Conservation (phyloP, 2,113 vertebrate species). For the Lonchura striata region DNA sequence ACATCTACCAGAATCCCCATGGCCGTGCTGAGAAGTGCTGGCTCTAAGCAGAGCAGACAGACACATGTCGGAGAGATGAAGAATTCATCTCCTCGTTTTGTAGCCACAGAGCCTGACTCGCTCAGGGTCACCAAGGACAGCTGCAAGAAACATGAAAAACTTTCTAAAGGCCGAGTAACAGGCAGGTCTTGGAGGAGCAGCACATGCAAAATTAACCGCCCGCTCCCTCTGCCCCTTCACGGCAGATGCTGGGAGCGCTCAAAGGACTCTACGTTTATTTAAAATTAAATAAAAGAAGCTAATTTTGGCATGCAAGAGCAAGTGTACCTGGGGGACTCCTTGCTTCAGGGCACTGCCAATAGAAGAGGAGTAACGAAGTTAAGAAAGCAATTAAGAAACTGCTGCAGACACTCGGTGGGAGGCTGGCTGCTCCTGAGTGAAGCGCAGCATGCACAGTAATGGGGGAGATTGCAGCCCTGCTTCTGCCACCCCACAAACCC, state of each 20-base stretch:
- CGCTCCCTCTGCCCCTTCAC: not conserved
- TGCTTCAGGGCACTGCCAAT: conserved; percentile 32
- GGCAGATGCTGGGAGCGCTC: conserved; percentile 16
- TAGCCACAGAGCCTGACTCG: not conserved
- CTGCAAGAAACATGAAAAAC: not conserved
- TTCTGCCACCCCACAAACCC: not conserved
- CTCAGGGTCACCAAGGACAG: not conserved
- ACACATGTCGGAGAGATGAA: not conserved
- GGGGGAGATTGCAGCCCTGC: not conserved
- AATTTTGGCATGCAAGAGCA: conserved; percentile 30
- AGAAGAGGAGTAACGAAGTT: conserved; percentile 18
- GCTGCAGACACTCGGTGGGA: not conserved
- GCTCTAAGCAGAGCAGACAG: not conserved
- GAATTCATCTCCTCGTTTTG: not conserved
- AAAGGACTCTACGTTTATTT: not conserved
- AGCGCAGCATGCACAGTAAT: fast-evolving
- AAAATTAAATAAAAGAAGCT: conserved; percentile 57
- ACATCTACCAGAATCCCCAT: fast-evolving
- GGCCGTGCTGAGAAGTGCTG: not conserved
- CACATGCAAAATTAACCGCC: not conserved
- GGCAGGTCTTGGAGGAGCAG: not conserved
- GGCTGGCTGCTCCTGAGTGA: not conserved
- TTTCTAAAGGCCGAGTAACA: not conserved
- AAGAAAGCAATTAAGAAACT: conserved; percentile 41
- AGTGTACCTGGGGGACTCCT: conserved; percentile 29